Evolutionary conservation across 35 echinoderm and acorn worm genomes (phyloP), one percentile per base, ranked within the genome.

Genomic region (Ophiothrix spiculata): DNA sequence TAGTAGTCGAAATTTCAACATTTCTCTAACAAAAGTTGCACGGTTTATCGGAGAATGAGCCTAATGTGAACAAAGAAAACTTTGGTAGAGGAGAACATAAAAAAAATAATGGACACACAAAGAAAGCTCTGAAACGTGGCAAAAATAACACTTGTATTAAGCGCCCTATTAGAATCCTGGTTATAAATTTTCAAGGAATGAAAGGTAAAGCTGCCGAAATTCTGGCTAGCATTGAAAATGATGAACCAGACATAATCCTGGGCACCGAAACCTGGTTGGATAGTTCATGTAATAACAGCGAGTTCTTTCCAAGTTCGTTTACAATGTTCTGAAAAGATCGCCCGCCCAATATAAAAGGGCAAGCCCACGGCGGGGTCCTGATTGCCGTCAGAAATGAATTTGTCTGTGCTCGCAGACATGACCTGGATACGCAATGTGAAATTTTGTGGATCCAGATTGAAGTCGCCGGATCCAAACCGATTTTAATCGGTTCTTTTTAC

Each of bases 261-360:
- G 63, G 56, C 40, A 88, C 86, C 35, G 76, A 80, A 36, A 79
- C 86, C 31, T 88, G 86, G 86, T 39, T 80, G 12, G 77, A 88
- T 49, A 17, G 38, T 19, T 40, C 75, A 12, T 11, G 56, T 3
- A 88, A 80, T 34, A 45, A 2, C 3, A 77, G 39, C 29, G 86
- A 88, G 36, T 80, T 88, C 1, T 88, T 88, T 80, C 86, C 86
- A 28, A 64, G 29, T 54, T 54, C 31, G 28, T 79, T 78, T 49
- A 45, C 38, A 21, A 39, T 86, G 10, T 86, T 86, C 60, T 25
- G 60, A 25, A 69, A 69, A 69, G 60, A 69, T n/a, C 17, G 60
- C 3, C 8, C 42, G 42, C 42, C 42, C 17, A 69, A 2, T 28
- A 25, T 25, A 15, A 15, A 69, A 12, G 60, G 60, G 2, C 1